A percentile compares a stretch with the other conserved stretches of the same genome.
These are phyloP conservation scores for Danaus melanippus DNA, from an alignment of 1,140 invertebrate species.

Conservation along the genomic window DNA sequence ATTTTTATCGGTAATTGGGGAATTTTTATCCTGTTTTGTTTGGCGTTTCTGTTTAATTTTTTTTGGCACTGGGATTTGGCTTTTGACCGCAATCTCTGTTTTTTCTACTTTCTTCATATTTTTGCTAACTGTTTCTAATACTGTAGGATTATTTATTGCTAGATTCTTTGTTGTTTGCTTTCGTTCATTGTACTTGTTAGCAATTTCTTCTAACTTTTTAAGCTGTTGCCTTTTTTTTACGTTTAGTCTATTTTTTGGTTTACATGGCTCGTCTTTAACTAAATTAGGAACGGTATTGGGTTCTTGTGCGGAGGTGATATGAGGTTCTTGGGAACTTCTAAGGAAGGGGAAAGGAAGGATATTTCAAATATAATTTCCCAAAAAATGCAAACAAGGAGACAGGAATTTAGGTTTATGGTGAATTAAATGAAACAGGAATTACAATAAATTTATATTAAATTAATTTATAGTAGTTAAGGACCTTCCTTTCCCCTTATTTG, in stretches of 20 bases:
- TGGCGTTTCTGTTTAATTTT: slow-evolving; percentile 21
- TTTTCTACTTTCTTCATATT: slow-evolving; percentile 11
- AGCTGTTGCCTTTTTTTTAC: slow-evolving; percentile 48
- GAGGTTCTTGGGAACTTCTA: slow-evolving; percentile 51
- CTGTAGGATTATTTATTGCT: slow-evolving; percentile 13
- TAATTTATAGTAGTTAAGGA: slow-evolving; percentile 20
- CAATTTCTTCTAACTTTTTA: slow-evolving; percentile 54
- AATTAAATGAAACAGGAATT: slow-evolving; percentile 18
- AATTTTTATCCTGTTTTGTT: slow-evolving; percentile 5
- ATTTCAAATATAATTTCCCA: slow-evolving; percentile 21
- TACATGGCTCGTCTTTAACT: slow-evolving; percentile 30
- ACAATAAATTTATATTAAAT: slow-evolving; percentile 20
- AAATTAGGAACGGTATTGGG: slow-evolving; percentile 36
- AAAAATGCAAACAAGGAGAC: slow-evolving; percentile 62
- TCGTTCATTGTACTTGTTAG: slow-evolving; percentile 48
- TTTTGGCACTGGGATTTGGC: slow-evolving; percentile 35
- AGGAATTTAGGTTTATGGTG: slow-evolving; percentile 28
- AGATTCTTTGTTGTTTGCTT: slow-evolving; percentile 28
- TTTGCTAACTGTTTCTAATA: too few species aligned
- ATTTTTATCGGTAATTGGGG: too few species aligned
- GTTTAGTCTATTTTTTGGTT: slow-evolving; percentile 35
- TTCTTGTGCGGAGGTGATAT: slow-evolving; percentile 32
- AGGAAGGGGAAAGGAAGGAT: slow-evolving; percentile 61
- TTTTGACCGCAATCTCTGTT: slow-evolving; percentile 24
- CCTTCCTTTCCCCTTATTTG: slow-evolving; percentile 71